These are phyloP conservation scores for Stegodyphus mimosarum DNA, from an alignment of 1,140 invertebrate species.

Conservation along the genomic window DNA sequence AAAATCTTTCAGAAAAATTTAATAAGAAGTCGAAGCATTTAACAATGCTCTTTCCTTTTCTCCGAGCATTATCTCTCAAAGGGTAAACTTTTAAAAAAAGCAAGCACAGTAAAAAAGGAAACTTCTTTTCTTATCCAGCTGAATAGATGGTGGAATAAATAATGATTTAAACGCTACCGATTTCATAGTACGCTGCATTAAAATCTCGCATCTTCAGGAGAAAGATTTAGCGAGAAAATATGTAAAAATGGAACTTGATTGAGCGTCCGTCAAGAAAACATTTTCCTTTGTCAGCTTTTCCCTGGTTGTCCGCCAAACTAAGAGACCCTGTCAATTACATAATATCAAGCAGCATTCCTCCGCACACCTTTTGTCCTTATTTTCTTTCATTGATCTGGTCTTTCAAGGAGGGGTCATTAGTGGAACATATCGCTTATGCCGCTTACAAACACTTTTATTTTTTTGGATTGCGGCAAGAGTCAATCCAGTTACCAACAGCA, in stretches of 20 bases:
- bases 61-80: too few species aligned
- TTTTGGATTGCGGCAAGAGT: conserved; percentile 37
- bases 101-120: too few species aligned
- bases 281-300: conserved; percentile 44
- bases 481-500: conserved; percentile 33
- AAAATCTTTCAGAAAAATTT: too few species aligned
- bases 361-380: conserved; percentile 36
- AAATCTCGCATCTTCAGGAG: too few species aligned
- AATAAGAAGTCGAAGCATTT: too few species aligned
- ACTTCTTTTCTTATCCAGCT: too few species aligned
- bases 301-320: conserved; percentile 33
- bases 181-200: too few species aligned
- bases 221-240: not conserved
- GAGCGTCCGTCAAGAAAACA: conserved; percentile 47
- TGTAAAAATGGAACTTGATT: conserved; percentile 34
- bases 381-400: conserved; percentile 42
- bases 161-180: too few species aligned
- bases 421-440: conserved; percentile 32
- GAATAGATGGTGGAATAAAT: too few species aligned
- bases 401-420: conserved; percentile 48
- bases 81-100: too few species aligned
- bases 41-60: too few species aligned
- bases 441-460: conserved; percentile 54
- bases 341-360: conserved; percentile 52
- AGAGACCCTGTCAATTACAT: conserved; percentile 48